A percentile compares a stretch with the other conserved stretches of the same genome.
Conservation (phyloP, 2,113 vertebrate species). For the human (Homo sapiens) region GRCh38 chr11:77344501-77345000, state of each 20-base stretch:
- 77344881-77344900: neutral
- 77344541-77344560: neutral
- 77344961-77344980: neutral
- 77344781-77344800: neutral
- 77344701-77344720: conserved; percentile 13
- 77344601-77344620: conserved; percentile 4
- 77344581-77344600: conserved; percentile 24
- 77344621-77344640: neutral
- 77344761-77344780: neutral
- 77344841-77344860: neutral
- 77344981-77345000: neutral
- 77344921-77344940: neutral
- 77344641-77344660: neutral
- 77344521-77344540: neutral
- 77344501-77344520: conserved; percentile 8
- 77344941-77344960: neutral
- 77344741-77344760: neutral
- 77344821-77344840: neutral
- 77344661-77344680: neutral
- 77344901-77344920: neutral
- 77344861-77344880: neutral
- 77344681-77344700: neutral
- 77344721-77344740: neutral
- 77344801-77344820: neutral
- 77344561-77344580: neutral